These are phyloP conservation scores for Halocynthia roretzi DNA, from an alignment of 23 tunicate genomes.

Conservation along the genomic window DNA sequence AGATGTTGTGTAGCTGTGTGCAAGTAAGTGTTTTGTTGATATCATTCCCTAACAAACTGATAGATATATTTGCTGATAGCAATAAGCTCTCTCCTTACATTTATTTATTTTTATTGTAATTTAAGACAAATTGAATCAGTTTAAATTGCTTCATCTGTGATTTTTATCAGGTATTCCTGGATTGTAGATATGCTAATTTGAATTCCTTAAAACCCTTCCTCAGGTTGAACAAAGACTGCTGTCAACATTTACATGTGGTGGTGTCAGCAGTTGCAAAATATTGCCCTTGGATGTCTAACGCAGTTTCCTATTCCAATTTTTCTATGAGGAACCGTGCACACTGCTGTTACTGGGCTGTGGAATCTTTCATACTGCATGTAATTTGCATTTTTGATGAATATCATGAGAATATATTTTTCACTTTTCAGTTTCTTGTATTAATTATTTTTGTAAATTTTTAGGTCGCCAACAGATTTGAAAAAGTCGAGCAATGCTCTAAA, in stretches of 20 bases:
- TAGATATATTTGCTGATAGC: neutral
- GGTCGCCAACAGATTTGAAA: neutral
- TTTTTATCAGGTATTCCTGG: neutral
- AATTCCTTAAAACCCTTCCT: too few relatives aligned
- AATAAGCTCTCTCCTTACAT: neutral
- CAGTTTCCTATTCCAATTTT: neutral
- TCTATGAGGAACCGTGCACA: neutral
- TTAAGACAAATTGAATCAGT: neutral
- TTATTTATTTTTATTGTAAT: neutral
- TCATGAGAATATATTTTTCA: too few relatives aligned
- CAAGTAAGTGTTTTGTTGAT: neutral
- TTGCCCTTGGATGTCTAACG: slow-evolving; percentile 10
- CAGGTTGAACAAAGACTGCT: too few relatives aligned
- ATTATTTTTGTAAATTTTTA: neutral
- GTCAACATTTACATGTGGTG: too few relatives aligned
- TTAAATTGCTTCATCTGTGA: slow-evolving; percentile 7
- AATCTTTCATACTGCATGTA: too few relatives aligned
- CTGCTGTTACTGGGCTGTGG: too few relatives aligned
- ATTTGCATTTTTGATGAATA: too few relatives aligned
- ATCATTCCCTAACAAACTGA: neutral
- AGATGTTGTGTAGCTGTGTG: slow-evolving; percentile 28
- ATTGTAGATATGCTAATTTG: neutral
- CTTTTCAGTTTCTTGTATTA: neutral
- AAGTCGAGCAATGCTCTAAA: neutral
- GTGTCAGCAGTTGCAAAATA: neutral